phyloP scores from a whole-genome alignment of 2,888 invertebrate genomes.

The Ganaspis brasiliensis region DNA sequence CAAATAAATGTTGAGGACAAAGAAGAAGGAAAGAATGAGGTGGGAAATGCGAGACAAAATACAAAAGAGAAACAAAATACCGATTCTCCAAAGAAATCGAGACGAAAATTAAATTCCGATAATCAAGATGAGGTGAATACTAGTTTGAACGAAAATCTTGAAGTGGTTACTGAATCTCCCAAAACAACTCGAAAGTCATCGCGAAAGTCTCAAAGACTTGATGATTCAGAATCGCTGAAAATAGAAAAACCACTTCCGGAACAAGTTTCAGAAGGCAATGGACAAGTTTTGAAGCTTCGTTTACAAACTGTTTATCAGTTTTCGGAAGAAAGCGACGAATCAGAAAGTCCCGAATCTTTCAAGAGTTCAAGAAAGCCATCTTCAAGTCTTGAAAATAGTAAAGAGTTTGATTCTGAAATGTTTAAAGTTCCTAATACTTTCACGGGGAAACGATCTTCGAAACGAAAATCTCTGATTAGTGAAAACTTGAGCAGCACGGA shows the following conservation, averaged over 20 bases:
- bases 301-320: not conserved
- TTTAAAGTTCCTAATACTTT: slow-evolving; percentile 71
- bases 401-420: slow-evolving; percentile 57
- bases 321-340: slow-evolving; percentile 30
- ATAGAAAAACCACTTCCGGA: not conserved
- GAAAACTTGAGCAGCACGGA: slow-evolving; percentile 48
- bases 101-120: slow-evolving; percentile 14
- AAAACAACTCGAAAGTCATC: slow-evolving; percentile 33
- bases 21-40: not conserved
- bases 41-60: slow-evolving; percentile 15
- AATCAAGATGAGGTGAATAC: slow-evolving; percentile 15
- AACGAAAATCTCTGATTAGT: slow-evolving; percentile 61
- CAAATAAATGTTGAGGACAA: not conserved
- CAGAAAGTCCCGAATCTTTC: slow-evolving; percentile 3
- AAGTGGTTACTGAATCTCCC: slow-evolving; percentile 45
- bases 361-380: not conserved
- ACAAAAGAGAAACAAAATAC: slow-evolving; percentile 1
- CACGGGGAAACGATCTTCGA: slow-evolving; percentile 64
- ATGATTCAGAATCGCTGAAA: slow-evolving; percentile 9
- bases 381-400: too few species aligned
- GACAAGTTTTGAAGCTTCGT: not conserved
- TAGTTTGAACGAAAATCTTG: too few species aligned
- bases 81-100: slow-evolving; percentile 2
- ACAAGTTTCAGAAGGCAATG: not conserved
- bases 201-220: not conserved